A percentile compares a stretch with the other conserved stretches of the same genome.
phyloP scores from a whole-genome alignment of 2,113 vertebrate genomes.

The Perca flavescens region DNA sequence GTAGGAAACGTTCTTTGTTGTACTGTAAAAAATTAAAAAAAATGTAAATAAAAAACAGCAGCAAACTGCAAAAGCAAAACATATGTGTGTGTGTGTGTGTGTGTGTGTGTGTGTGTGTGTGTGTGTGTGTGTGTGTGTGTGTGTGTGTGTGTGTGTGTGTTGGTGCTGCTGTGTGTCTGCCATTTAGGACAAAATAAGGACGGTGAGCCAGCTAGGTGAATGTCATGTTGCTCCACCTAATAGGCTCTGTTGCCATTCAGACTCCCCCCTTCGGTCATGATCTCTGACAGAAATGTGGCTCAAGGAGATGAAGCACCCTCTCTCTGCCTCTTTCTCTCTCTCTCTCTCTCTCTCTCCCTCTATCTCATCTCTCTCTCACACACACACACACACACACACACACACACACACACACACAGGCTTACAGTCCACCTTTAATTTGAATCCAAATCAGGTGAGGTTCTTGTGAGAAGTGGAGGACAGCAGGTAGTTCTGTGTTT shows the following conservation, averaged over 20 bases:
- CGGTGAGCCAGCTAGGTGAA: constrained; percentile 34
- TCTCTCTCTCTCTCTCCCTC: background rate
- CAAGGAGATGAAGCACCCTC: constrained; percentile 12
- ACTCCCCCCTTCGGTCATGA: constrained; percentile 38
- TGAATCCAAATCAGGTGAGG: constrained; percentile 39
- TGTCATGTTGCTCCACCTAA: constrained; percentile 66
- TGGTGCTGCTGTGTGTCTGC: constrained; percentile 21
- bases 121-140: constrained; percentile 6
- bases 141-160: background rate
- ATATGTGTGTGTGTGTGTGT: constrained; percentile 1
- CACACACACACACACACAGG: background rate
- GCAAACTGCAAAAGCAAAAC: constrained; percentile 7
- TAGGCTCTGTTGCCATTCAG: constrained; percentile 62
- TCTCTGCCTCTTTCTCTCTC: background rate
- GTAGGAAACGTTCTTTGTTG: constrained; percentile 4
- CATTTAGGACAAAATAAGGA: constrained; percentile 46
- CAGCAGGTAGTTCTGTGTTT: constrained; percentile 5
- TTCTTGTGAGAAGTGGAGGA: constrained; percentile 4
- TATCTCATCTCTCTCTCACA: background rate
- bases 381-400: background rate
- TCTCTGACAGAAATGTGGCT: constrained; percentile 58
- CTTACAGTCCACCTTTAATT: constrained; percentile 44
- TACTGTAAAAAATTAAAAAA: background rate
- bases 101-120: constrained; percentile 10
- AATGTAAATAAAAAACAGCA: background rate